Evolutionary conservation across 2,888 invertebrate species (phyloP).

Genomic region (Andrena chrysosceles): DNA sequence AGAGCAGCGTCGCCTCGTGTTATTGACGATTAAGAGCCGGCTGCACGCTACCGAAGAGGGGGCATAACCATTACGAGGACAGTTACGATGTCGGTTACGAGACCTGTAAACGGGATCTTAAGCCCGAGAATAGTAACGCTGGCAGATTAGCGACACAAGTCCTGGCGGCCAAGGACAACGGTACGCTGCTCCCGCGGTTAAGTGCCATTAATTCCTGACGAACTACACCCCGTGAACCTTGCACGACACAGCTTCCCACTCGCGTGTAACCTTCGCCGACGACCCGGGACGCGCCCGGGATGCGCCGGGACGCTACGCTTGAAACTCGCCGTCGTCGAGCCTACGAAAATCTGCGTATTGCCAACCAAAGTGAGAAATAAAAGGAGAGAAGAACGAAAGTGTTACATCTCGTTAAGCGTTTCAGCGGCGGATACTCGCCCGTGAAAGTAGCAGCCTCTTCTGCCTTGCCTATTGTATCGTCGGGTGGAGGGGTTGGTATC

Average conservation of each 20-base stretch:
- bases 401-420: slow-evolving; percentile 32
- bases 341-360: background rate
- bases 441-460: slow-evolving; percentile 48
- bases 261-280: background rate
- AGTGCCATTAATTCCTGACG: slow-evolving; percentile 37
- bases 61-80: slow-evolving; percentile 64
- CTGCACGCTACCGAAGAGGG: slow-evolving; percentile 44
- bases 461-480: slow-evolving; percentile 25
- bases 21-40: slow-evolving; percentile 68
- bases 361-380: slow-evolving; percentile 28
- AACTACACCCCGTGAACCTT: slow-evolving; percentile 31
- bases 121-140: slow-evolving; percentile 54
- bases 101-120: slow-evolving; percentile 63
- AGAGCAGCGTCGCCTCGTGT: slow-evolving; percentile 41
- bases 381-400: background rate
- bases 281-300: background rate
- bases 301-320: no score
- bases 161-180: slow-evolving; percentile 41
- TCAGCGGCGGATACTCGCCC: slow-evolving; percentile 10
- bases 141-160: slow-evolving; percentile 54
- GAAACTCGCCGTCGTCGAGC: background rate
- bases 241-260: slow-evolving; percentile 52
- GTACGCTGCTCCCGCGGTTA: slow-evolving; percentile 25
- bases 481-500: slow-evolving; percentile 12
- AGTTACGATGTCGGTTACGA: slow-evolving; percentile 66